These are phyloP conservation scores for Petrocephalus microphthalmus DNA, from an alignment of 2,113 vertebrate species.

Conservation along the genomic window DNA sequence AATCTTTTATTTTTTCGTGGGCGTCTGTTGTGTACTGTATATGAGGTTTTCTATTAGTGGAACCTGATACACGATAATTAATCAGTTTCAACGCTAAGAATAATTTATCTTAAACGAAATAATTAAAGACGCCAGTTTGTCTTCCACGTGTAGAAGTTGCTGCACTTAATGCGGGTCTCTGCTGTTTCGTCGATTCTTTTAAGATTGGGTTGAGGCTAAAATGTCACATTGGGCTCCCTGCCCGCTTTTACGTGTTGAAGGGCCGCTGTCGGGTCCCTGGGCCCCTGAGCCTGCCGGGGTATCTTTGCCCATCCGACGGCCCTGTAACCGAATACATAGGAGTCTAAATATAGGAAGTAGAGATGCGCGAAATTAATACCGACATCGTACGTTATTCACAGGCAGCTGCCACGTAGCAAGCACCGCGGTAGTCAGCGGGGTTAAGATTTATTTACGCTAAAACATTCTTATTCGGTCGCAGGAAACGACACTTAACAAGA, in stretches of 20 bases:
- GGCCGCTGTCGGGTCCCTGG: no score
- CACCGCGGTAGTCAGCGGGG: not conserved
- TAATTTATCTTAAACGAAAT: not conserved
- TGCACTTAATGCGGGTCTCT: not conserved
- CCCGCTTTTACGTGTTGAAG: not conserved
- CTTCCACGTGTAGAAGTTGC: not conserved
- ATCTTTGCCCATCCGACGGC: no score
- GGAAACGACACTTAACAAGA: not conserved
- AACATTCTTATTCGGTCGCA: not conserved
- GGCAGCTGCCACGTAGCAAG: no score
- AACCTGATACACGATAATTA: not conserved
- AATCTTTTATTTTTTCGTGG: not conserved
- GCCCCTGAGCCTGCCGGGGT: no score
- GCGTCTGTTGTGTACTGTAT: no score
- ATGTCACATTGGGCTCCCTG: not conserved
- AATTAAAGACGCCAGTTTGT: not conserved
- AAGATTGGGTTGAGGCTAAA: not conserved
- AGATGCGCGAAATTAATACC: not conserved
- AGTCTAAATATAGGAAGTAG: not conserved
- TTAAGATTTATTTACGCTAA: not conserved
- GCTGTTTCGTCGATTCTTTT: not conserved
- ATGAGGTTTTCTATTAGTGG: not conserved
- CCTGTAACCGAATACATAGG: not conserved
- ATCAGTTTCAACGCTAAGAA: not conserved
- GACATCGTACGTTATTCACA: no score